These are phyloP conservation scores for Camponotus vicinus DNA, from an alignment of 1,140 invertebrate species.

Conservation along the genomic window DNA sequence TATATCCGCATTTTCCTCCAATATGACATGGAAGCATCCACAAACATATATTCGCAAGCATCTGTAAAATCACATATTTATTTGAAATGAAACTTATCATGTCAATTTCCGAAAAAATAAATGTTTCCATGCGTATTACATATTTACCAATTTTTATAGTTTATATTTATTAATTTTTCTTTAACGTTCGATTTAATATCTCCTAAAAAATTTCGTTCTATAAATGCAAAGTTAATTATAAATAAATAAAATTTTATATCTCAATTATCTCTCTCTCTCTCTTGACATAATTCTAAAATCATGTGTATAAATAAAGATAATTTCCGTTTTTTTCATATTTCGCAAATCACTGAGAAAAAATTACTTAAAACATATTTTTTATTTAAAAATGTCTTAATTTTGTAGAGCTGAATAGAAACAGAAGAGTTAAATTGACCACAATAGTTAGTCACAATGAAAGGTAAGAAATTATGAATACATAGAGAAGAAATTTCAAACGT, in stretches of 20 bases:
- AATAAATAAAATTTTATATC: background rate
- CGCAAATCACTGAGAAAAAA: background rate
- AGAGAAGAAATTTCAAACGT: background rate
- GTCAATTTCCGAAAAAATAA: constrained; percentile 50
- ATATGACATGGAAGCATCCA: constrained; percentile 21
- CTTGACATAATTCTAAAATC: background rate
- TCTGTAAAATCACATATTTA: constrained; percentile 58
- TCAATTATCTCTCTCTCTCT: background rate
- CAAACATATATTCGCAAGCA: constrained; percentile 34
- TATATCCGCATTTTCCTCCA: constrained; percentile 29
- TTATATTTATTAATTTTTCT: constrained; percentile 36
- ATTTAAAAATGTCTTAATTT: background rate
- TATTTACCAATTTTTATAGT: constrained; percentile 42
- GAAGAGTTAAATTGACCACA: background rate
- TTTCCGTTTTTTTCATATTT: background rate
- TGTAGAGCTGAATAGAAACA: background rate
- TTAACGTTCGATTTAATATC: constrained; percentile 36
- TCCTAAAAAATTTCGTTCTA: background rate
- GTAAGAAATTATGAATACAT: background rate
- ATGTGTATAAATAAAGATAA: background rate
- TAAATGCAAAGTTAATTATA: background rate
- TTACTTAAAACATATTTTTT: background rate
- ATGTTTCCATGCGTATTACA: constrained; percentile 42
- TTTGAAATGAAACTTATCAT: constrained; percentile 43
- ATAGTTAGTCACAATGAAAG: background rate